Base-by-base conservation (phyloP, 2,113 vertebrate genomes). In the Corydoras sp. region DNA sequence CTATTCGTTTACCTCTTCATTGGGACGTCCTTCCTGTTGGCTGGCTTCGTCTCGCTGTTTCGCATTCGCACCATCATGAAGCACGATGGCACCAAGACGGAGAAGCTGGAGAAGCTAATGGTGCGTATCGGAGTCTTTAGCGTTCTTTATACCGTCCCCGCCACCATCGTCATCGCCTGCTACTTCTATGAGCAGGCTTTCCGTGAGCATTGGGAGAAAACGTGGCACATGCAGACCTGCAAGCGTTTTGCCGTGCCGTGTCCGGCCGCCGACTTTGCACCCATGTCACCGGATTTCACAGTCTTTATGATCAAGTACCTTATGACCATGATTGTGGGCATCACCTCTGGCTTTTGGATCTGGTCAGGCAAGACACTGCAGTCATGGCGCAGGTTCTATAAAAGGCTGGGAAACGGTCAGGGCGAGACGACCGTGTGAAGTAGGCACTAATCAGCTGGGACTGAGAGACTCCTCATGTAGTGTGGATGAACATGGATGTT, bases 301-400 rank as follows among this genome's bases (percentile, higher is more conserved):
- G 90, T 96, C 72, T 96, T 97, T 82, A 91, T 97, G 92, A 94
- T 97, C 85, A 97, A 97, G 84, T 94, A 97, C 81, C 88, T 95
- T 79, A 97, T 97, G 95, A 96, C 92, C 83, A 92, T 98, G 93
- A 94, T 93, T 8, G 93, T 92, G 14, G 95, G 95, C 6, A 93
- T 98, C 86, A 93, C 92, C 0, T 94, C 94, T 0, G 93, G 95
- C 55, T 95, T 96, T 81, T 97, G 95, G 95, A 92, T 98, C 87
- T 98, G 95, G 93, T 96, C 94, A 0, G 90, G 92, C 75, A 97
- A 97, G 83, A 98, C 95, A 29, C 87, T 95, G 64, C 93, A 94
- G 88, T 92, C 92, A 0, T 98, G 95, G 95, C 84, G 91, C 58
- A 86, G 86, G 71, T 96, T 97, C 82, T 95, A 92, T 81, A 89